These are phyloP conservation scores for Trichogramma evanescens DNA, from an alignment of 2,888 invertebrate species.

Conservation along the genomic window DNA sequence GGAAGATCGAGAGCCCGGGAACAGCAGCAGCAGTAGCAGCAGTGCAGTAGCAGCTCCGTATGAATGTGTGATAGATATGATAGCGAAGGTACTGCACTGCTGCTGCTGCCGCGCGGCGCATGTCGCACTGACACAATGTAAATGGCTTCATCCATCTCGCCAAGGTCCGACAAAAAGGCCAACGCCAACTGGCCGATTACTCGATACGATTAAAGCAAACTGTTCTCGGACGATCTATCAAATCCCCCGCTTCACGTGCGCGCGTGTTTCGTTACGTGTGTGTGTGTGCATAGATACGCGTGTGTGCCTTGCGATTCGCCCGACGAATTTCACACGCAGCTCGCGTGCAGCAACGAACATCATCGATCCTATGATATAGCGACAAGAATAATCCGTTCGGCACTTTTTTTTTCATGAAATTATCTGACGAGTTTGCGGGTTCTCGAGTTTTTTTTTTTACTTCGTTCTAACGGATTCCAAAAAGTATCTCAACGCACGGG, in stretches of 20 bases:
- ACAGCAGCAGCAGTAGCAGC: too few relatives aligned
- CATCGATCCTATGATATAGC: too few relatives aligned
- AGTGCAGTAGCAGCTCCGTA: too few relatives aligned
- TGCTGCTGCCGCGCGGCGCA: slow-evolving; percentile 33
- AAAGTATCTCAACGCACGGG: too few relatives aligned
- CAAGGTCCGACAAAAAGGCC: slow-evolving; percentile 41
- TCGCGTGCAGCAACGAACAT: background rate
- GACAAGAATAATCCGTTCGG: background rate
- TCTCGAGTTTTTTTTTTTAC: slow-evolving; percentile 1
- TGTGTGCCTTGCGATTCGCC: slow-evolving; percentile 4
- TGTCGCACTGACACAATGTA: slow-evolving; percentile 48
- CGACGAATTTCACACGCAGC: slow-evolving; percentile 20
- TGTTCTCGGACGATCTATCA: slow-evolving; percentile 46
- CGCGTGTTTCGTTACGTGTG: background rate
- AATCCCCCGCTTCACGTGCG: slow-evolving; percentile 29
- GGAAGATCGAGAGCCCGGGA: background rate
- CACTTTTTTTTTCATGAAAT: background rate
- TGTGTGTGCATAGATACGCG: background rate
- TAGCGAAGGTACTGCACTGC: slow-evolving; percentile 31
- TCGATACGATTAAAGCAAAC: slow-evolving; percentile 47
- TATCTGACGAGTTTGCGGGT: background rate
- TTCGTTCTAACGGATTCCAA: too few relatives aligned
- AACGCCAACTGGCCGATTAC: slow-evolving; percentile 48
- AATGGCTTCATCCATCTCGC: slow-evolving; percentile 46
- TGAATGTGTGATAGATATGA: slow-evolving; percentile 44